Conservation (phyloP, 2,113 vertebrate genomes). For the Montifringilla adamsi region DNA sequence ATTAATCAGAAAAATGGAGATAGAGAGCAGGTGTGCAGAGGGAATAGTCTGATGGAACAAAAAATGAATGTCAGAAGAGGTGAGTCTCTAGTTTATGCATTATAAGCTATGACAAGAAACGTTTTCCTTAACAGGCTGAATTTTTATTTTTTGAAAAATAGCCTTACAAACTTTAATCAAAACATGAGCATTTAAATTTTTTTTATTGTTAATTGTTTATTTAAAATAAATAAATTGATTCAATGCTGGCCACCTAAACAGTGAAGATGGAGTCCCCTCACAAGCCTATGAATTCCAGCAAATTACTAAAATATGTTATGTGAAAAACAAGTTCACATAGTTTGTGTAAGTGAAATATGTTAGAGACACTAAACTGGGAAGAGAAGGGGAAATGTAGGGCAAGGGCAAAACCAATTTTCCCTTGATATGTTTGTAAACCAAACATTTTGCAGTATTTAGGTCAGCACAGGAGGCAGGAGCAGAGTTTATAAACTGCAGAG, state of each 20-base stretch:
- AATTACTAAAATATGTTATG: background rate
- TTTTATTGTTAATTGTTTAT: background rate
- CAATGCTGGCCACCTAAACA: background rate
- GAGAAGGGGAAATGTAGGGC: background rate
- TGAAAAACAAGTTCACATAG: background rate
- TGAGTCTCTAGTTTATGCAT: background rate
- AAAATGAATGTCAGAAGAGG: slow-evolving; percentile 3
- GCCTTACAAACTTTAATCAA: background rate
- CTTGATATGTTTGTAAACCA: slow-evolving; percentile 36
- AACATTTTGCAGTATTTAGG: background rate
- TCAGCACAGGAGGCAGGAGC: background rate
- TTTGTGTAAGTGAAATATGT: background rate
- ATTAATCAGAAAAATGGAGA: slow-evolving; percentile 52
- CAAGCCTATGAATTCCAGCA: background rate
- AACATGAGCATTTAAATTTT: background rate
- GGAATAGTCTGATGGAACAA: background rate
- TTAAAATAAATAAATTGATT: background rate
- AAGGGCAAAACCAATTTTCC: slow-evolving; percentile 7
- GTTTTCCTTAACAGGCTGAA: background rate
- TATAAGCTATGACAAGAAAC: background rate
- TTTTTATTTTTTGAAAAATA: background rate
- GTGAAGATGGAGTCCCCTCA: background rate
- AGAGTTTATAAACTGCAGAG: background rate
- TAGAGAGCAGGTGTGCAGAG: slow-evolving; percentile 22
- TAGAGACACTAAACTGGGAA: background rate